Base-by-base conservation (phyloP, 2,888 invertebrate species). In the Polia nebulosa region DNA sequence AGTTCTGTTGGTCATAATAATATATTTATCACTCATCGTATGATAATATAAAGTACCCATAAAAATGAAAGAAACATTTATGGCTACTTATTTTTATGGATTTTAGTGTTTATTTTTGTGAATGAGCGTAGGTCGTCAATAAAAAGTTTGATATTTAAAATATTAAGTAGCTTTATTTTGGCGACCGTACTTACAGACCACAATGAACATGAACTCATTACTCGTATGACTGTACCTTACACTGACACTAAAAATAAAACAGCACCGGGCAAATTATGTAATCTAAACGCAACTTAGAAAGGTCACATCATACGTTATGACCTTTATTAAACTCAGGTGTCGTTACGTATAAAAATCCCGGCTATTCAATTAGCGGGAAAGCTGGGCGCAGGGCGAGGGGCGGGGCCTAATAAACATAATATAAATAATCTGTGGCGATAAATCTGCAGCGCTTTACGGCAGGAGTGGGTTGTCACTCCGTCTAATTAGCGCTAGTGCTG, bases 401-500 rank as follows among this genome's bases (percentile, higher is more conserved):
- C 90, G 92, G 91, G 89, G 94, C 89, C 94, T 95, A 94, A 95
- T 95, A 95, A 95, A 95, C 95, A 95, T 95, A 95, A 95, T 95
- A 95, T 95, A 95, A 95, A 95, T 95, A 95, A 95, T 95, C 95
- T 95, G 91, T 81, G 90, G 92, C 94, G 94, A 95, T 95, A 95
- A 95, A 95, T 95, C 95, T 95, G 94, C 92, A 92, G 91, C 94
- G 94, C 92, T 95, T 95, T 95, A 95, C 94, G 94, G 92, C 93
- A 91, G 94, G 95, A 95, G 95, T 94, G 95, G 95, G 95, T 95
- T 95, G 95, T 95, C 95, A 95, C 94, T 95, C 89, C 84, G 92
- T 91, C 94, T 95, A 95, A 95, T 95, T 95, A 95, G 94, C 91
- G 89, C 94, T 94, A 94, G 94, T 93, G 91, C 89, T 90, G 84